Evolutionary conservation across 53 echinoderm and acorn worm species (phyloP), one percentile per base, ranked within the genome.

Genomic region (Glandiceps talaboti): DNA sequence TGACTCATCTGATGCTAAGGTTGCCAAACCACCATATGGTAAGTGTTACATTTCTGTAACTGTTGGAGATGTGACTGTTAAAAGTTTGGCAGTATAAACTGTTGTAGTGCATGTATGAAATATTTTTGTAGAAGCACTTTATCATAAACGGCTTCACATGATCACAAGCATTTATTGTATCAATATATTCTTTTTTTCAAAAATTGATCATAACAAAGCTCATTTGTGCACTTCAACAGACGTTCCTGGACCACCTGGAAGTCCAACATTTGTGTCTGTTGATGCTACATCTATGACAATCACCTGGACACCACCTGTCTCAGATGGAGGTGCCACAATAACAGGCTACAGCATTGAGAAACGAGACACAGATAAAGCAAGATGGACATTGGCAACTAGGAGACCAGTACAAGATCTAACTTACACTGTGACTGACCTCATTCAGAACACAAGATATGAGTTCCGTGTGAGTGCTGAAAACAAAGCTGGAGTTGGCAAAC

Each of bases 321-420:
- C 77, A 0, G 94, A 94, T 33, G 91, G 99, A 28, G 99, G 99
- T 31, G 89, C 99, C 76, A 91, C 99, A 26, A 87, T 97, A 85
- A 94, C 85, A n/a, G 99, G 99, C 27, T 97, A 97, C 89, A 84
- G 94, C 77, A 86, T 97, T 29, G 99, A 97, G 87, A 91, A 87
- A 79, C 87, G 91, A 32, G 90, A 88, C 77, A 76, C 75, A 27
- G 83, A 88, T 0, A 45, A 45, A 20, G 64, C 64, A 45, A 84
- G 80, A 14, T 93, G 99, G 99, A 83, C 79, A 27, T 82, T 84
- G 29, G 87, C 88, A 73, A 91, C 85, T 78, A 81, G 76, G 79
- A 85, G 88, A 31, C 93, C 93, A n/a, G 79, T 93, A 76, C 83
- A 30, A 29, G 93, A 89, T 45, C 84, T 81, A 0, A 86, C 86